These are phyloP conservation scores for Micropoecilia bifurca DNA, from an alignment of 2,797 vertebrate genomes.

Conservation along the genomic window DNA sequence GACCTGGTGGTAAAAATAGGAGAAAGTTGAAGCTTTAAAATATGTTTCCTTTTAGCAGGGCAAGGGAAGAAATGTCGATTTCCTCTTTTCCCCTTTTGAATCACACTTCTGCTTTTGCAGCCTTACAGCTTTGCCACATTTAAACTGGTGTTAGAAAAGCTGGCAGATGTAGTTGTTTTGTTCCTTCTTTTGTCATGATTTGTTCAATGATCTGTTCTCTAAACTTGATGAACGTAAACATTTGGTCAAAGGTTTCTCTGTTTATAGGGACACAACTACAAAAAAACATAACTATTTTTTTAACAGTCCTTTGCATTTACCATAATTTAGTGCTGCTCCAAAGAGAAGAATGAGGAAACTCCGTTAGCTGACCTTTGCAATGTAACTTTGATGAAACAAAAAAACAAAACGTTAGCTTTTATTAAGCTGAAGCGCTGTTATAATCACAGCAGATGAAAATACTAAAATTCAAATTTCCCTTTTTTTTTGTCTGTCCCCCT, in stretches of 20 bases:
- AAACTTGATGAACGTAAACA: not conserved
- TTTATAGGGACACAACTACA: too few relatives aligned
- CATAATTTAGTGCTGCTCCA: not conserved
- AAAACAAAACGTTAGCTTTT: not conserved
- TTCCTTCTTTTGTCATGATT: not conserved
- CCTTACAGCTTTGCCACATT: not conserved
- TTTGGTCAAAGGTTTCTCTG: not conserved
- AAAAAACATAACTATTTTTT: too few relatives aligned
- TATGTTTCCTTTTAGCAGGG: not conserved
- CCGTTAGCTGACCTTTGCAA: not conserved
- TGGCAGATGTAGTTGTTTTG: slow-evolving; percentile 15
- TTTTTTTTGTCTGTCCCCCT: not conserved
- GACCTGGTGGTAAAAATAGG: not conserved
- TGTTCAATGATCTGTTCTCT: not conserved
- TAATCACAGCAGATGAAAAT: not conserved
- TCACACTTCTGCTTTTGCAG: slow-evolving; percentile 69
- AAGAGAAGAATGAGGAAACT: not conserved
- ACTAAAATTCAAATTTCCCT: not conserved
- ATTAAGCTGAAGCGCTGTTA: not conserved
- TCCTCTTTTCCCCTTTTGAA: slow-evolving; percentile 15
- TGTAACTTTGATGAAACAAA: not conserved
- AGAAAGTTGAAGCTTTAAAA: not conserved
- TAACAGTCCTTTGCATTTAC: not conserved
- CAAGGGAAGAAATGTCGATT: not conserved
- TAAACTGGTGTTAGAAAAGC: not conserved